A percentile compares a stretch with the other conserved stretches of the same genome.
These are phyloP conservation scores for Parazoanthus atlanticus DNA, from an alignment of 92 coral and sea anemone genomes.

Conservation along the genomic window DNA sequence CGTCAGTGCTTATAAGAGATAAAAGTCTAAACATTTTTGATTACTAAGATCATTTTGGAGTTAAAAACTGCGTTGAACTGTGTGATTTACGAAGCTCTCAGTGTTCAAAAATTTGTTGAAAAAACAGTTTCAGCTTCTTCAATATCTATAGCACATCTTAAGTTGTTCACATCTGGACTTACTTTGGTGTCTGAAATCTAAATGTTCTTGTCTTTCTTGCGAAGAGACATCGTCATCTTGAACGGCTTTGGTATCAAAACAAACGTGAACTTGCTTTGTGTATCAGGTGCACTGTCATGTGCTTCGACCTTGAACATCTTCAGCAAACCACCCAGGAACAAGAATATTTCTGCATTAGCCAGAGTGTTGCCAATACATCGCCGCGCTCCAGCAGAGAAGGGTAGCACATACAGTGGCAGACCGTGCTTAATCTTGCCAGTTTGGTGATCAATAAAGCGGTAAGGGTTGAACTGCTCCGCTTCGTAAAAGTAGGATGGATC, in stretches of 20 bases:
- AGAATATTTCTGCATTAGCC: conserved; percentile 70
- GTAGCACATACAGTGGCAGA: conserved; percentile 36
- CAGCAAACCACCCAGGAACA: conserved; percentile 69
- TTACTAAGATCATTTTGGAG: no score
- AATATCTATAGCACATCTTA: no score
- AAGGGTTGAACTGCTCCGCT: conserved; percentile 67
- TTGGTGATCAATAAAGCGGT: conserved; percentile 59
- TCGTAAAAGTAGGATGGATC: conserved; percentile 70
- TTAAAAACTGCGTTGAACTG: no score
- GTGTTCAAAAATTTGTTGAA: no score
- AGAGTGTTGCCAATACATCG: conserved; percentile 75
- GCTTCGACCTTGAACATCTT: conserved; percentile 53
- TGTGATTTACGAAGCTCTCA: neutral
- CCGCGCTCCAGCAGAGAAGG: conserved; percentile 78
- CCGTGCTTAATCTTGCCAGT: conserved; percentile 58
- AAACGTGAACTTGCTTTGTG: conserved; percentile 57
- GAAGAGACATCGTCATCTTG: conserved; percentile 27
- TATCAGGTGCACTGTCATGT: conserved; percentile 37
- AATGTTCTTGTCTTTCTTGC: neutral
- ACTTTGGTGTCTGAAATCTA: neutral
- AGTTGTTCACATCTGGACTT: neutral
- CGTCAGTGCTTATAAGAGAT: no score
- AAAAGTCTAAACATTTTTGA: no score
- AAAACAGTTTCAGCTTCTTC: neutral
- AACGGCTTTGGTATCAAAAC: conserved; percentile 62